A percentile compares a stretch with the other conserved stretches of the same genome.
These are phyloP conservation scores for Morus bassanus DNA, from an alignment of 2,797 vertebrate genomes.

Conservation along the genomic window DNA sequence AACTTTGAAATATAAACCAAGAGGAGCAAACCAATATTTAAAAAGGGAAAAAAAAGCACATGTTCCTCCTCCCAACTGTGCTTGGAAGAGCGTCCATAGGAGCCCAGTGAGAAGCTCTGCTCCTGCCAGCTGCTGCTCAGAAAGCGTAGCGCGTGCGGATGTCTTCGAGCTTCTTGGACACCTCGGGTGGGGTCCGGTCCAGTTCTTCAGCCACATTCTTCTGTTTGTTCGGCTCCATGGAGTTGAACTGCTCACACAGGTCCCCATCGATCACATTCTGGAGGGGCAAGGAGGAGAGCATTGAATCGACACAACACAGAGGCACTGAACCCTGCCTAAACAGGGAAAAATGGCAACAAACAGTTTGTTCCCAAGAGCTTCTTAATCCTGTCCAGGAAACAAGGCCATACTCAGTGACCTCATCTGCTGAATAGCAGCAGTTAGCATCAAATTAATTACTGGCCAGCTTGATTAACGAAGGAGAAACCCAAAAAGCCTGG, in stretches of 20 bases:
- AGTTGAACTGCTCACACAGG: constrained; percentile 98
- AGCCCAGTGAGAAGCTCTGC: neutral
- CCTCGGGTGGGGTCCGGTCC: constrained; percentile 94
- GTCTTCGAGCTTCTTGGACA: constrained; percentile 98
- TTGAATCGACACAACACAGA: neutral
- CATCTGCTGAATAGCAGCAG: constrained; percentile 37
- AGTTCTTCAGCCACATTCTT: constrained; percentile 96
- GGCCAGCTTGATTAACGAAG: neutral
- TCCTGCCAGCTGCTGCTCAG: constrained; percentile 64
- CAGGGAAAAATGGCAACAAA: neutral
- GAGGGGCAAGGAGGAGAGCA: neutral
- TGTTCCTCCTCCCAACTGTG: neutral
- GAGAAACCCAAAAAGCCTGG: neutral
- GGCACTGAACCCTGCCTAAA: constrained; percentile 25
- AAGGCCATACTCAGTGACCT: neutral
- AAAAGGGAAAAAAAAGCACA: neutral
- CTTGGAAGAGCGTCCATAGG: neutral
- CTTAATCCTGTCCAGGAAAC: constrained; percentile 18
- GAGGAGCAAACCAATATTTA: neutral
- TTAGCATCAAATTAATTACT: constrained; percentile 31
- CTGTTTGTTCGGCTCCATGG: constrained; percentile 99
- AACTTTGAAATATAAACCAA: constrained; percentile 43
- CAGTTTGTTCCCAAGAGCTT: neutral
- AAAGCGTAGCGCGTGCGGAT: constrained; percentile 98
- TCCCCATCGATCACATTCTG: constrained; percentile 99